Conservation (phyloP, 2,797 vertebrate genomes). For the Enteromius viviparus region DNA sequence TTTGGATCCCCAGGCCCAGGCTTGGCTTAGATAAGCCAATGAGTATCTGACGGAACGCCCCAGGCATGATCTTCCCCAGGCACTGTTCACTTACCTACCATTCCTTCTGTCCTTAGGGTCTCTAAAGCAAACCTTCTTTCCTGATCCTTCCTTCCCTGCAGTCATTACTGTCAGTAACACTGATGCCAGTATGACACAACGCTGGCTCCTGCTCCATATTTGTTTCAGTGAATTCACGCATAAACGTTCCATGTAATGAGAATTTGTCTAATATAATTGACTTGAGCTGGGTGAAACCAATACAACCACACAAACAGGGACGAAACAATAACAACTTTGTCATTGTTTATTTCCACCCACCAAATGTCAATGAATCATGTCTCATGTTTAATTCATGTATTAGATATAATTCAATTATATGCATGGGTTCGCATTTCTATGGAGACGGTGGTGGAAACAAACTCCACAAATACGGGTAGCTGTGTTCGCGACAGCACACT, state of each 20-base stretch:
- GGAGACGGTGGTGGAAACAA: conserved; percentile 20
- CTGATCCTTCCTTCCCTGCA: background rate
- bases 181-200: conserved; percentile 9
- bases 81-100: background rate
- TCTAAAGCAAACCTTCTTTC: conserved; percentile 1
- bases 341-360: conserved; percentile 36
- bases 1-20: conserved; percentile 31
- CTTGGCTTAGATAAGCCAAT: conserved; percentile 37
- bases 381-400: conserved; percentile 38
- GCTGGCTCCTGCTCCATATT: background rate
- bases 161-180: background rate
- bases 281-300: conserved; percentile 33
- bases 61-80: background rate
- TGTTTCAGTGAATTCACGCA: conserved; percentile 36
- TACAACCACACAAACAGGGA: conserved; percentile 17
- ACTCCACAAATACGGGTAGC: conserved; percentile 24
- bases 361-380: conserved; percentile 47
- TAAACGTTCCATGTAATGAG: conserved; percentile 29
- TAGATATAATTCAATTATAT: conserved; percentile 13
- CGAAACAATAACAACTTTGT: conserved; percentile 38
- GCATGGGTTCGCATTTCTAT: conserved; percentile 15
- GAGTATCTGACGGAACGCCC: conserved; percentile 9
- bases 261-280: conserved; percentile 39
- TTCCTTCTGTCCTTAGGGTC: background rate
- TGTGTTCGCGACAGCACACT: conserved; percentile 8